These are phyloP conservation scores for Borostomias antarcticus DNA, from an alignment of 2,797 vertebrate species.

Conservation along the genomic window DNA sequence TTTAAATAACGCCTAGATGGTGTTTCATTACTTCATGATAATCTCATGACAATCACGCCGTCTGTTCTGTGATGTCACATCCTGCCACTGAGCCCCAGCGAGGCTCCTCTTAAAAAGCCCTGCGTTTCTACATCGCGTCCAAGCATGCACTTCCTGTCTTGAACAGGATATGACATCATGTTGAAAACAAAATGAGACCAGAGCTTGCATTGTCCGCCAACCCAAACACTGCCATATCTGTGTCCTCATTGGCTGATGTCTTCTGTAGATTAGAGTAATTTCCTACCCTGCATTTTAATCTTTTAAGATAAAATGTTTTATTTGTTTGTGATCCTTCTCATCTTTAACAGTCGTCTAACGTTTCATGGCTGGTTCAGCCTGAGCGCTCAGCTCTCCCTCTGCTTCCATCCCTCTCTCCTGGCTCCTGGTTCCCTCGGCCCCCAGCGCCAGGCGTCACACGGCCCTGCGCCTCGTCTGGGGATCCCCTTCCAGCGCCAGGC, in stretches of 20 bases:
- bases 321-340: slow-evolving; percentile 9
- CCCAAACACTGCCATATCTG: background rate
- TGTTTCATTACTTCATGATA: slow-evolving; percentile 34
- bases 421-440: too few relatives aligned
- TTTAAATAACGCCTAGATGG: background rate
- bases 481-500: slow-evolving; percentile 28
- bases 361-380: background rate
- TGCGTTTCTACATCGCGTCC: background rate
- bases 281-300: slow-evolving; percentile 45
- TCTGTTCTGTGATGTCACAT: slow-evolving; percentile 37
- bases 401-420: too few relatives aligned
- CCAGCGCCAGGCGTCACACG: too few relatives aligned
- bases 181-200: background rate
- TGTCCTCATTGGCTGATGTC: slow-evolving; percentile 8
- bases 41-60: slow-evolving; percentile 64
- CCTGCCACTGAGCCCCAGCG: slow-evolving; percentile 15
- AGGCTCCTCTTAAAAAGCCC: slow-evolving; percentile 45
- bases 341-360: slow-evolving; percentile 31
- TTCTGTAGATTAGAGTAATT: too few relatives aligned
- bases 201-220: background rate
- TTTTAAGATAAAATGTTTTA: slow-evolving; percentile 24
- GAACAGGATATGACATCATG: background rate
- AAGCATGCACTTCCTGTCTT: background rate
- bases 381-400: slow-evolving; percentile 28
- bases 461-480: slow-evolving; percentile 47